Percentiles rank a stretch among this genome's conserved stretches.
These are phyloP conservation scores for Cordilura impudica DNA, from an alignment of 2,888 invertebrate species.

Conservation along the genomic window DNA sequence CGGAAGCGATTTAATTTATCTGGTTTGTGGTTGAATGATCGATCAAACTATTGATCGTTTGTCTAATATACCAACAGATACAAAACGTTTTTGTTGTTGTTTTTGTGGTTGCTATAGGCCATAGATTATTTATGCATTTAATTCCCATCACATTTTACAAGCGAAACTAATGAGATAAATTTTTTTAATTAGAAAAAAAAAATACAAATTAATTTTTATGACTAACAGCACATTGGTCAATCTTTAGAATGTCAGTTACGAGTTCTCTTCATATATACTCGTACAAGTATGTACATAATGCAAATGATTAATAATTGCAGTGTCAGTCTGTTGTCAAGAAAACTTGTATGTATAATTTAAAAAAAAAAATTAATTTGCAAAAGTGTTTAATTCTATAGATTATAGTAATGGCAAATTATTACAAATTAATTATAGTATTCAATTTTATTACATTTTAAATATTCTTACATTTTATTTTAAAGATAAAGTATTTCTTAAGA, in stretches of 20 bases:
- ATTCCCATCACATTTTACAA: conserved; percentile 49
- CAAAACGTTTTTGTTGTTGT: no score
- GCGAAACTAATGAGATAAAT: conserved; percentile 52
- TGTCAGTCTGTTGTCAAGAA: conserved; percentile 25
- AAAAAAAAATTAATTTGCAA: conserved; percentile 1
- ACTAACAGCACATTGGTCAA: conserved; percentile 27
- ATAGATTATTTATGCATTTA: conserved; percentile 32
- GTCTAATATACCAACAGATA: conserved; percentile 22
- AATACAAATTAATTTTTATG: not conserved
- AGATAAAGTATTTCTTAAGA: no score
- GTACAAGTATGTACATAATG: not conserved
- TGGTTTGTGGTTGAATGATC: conserved; percentile 49
- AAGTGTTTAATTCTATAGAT: not conserved
- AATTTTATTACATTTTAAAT: no score
- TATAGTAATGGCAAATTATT: not conserved
- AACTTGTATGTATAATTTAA: no score
- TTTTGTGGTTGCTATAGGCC: conserved; percentile 9
- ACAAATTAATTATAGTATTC: not conserved
- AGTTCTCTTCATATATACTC: not conserved
- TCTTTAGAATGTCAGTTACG: not conserved
- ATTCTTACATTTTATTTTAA: no score
- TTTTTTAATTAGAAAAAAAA: conserved; percentile 19
- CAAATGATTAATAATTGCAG: not conserved
- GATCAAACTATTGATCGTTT: conserved; percentile 51
- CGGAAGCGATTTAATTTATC: conserved; percentile 56